These are phyloP conservation scores for Gymnogyps californianus DNA, from an alignment of 2,113 vertebrate species.

Conservation along the genomic window DNA sequence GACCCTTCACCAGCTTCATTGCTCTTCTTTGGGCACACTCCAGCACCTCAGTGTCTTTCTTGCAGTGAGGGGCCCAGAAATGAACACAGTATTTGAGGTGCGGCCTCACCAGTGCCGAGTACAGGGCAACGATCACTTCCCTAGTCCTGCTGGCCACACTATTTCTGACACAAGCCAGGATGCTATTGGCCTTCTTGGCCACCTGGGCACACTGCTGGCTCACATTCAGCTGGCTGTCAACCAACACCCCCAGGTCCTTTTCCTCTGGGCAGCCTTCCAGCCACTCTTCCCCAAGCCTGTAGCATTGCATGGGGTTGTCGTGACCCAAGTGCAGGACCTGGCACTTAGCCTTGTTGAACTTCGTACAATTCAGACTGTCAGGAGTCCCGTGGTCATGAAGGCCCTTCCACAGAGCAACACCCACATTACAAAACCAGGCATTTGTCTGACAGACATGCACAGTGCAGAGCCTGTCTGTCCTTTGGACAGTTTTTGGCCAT, in stretches of 20 bases:
- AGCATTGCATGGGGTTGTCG: not conserved
- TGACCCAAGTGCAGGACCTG: not conserved
- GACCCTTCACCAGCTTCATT: too few relatives aligned
- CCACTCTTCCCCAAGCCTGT: not conserved
- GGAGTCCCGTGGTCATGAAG: not conserved
- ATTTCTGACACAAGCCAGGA: too few relatives aligned
- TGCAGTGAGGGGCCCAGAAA: too few relatives aligned
- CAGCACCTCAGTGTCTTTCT: too few relatives aligned
- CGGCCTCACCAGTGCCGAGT: too few relatives aligned
- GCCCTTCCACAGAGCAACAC: not conserved
- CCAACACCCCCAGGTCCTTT: not conserved
- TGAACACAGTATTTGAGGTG: too few relatives aligned
- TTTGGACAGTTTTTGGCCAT: not conserved
- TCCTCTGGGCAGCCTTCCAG: not conserved
- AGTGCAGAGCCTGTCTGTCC: not conserved
- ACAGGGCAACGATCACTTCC: too few relatives aligned
- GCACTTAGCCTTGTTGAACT: not conserved
- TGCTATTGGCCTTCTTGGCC: too few relatives aligned
- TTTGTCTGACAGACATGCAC: not conserved
- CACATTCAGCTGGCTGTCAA: not conserved
- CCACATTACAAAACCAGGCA: not conserved
- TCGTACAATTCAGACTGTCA: not conserved
- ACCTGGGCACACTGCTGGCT: not conserved
- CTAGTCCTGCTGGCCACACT: too few relatives aligned
- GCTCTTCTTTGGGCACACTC: too few relatives aligned